Percentiles rank a stretch among this genome's conserved stretches.
Evolutionary conservation across 1,140 invertebrate genomes (phyloP).

Genomic region (Eriocheir sinensis): DNA sequence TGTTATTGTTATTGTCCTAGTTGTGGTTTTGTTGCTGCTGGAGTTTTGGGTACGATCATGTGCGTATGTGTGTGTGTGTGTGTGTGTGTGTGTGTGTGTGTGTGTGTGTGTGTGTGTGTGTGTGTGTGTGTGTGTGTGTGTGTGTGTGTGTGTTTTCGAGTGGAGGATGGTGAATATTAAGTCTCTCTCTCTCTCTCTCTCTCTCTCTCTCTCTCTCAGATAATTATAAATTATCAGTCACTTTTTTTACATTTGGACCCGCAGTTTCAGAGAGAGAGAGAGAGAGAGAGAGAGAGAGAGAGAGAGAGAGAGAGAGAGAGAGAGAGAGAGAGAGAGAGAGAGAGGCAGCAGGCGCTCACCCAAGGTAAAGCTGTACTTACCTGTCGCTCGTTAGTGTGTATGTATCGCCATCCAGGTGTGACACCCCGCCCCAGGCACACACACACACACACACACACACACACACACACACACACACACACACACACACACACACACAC

Average conservation of each 20-base stretch:
- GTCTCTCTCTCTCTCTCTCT: conserved; percentile 13
- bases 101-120: background rate
- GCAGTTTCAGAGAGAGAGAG: no score
- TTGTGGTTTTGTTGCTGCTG: background rate
- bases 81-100: conserved; percentile 4
- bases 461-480: conserved; percentile 10
- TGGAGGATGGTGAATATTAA: background rate
- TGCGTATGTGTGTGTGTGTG: background rate
- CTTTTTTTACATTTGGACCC: no score
- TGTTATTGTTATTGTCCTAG: background rate
- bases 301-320: background rate
- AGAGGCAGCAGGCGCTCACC: background rate
- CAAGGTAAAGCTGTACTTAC: conserved; percentile 1
- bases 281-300: no score
- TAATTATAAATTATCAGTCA: no score
- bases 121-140: background rate
- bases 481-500: background rate
- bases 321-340: background rate
- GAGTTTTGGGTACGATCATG: background rate
- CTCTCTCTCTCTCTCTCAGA: conserved; percentile 21
- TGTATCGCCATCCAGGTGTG: background rate
- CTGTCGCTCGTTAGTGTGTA: background rate
- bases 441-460: conserved; percentile 19
- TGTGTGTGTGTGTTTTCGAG: background rate
- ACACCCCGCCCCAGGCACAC: background rate